phyloP scores from a whole-genome alignment of 2,888 invertebrate genomes.

The Neoascia interrupta region DNA sequence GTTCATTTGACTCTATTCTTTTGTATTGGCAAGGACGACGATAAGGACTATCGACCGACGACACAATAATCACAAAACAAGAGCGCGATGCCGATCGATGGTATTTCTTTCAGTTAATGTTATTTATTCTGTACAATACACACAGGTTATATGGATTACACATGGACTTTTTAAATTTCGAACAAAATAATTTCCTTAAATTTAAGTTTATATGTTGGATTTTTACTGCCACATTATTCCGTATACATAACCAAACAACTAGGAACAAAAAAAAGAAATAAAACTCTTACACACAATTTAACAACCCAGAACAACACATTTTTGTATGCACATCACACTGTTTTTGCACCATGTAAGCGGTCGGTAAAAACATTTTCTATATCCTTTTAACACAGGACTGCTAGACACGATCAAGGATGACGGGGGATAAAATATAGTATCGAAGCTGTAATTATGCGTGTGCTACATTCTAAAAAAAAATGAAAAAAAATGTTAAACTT shows the following conservation, averaged over 20 bases:
- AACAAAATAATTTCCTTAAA: too few species aligned
- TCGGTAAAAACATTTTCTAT: slow-evolving; percentile 66
- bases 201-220: too few species aligned
- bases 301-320: slow-evolving; percentile 50
- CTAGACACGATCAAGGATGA: slow-evolving; percentile 52
- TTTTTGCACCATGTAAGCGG: slow-evolving; percentile 49
- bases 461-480: background rate
- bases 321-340: slow-evolving; percentile 63
- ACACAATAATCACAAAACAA: slow-evolving; percentile 26
- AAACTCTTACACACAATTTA: slow-evolving; percentile 16
- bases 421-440: slow-evolving; percentile 48
- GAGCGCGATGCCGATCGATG: background rate
- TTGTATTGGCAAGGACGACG: slow-evolving; percentile 17
- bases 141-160: background rate
- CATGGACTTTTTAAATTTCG: slow-evolving; percentile 27
- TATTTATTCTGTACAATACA: slow-evolving; percentile 36
- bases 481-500: slow-evolving; percentile 29
- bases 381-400: slow-evolving; percentile 53
- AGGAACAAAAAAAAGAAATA: slow-evolving; percentile 4
- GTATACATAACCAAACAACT: slow-evolving; percentile 46
- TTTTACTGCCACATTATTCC: slow-evolving; percentile 46
- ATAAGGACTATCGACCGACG: background rate
- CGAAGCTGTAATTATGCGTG: slow-evolving; percentile 39
- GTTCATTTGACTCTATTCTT: background rate
- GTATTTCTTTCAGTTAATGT: slow-evolving; percentile 25